A percentile compares a stretch with the other conserved stretches of the same genome.
Evolutionary conservation across 1,140 invertebrate species (phyloP).

Genomic region (Ruditapes philippinarum): DNA sequence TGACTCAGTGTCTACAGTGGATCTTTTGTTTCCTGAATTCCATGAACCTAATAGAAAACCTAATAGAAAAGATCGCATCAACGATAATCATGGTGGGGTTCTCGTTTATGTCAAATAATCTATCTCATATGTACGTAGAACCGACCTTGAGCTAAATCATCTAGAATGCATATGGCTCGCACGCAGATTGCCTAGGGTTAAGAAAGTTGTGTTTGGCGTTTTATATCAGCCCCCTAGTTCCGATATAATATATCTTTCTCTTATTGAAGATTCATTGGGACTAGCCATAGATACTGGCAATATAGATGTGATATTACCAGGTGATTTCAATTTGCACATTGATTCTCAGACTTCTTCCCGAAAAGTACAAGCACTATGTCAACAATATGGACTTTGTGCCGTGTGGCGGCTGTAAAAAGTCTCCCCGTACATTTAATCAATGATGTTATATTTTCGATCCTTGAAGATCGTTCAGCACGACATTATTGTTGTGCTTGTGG

Average conservation of each 20-base stretch:
- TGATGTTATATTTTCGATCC: too few species aligned
- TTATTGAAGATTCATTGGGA: not conserved
- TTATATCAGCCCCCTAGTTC: not conserved
- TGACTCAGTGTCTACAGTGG: not conserved
- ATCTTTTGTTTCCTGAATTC: not conserved
- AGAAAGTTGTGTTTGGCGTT: not conserved
- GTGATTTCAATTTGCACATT: not conserved
- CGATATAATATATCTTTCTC: not conserved
- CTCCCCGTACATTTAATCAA: too few species aligned
- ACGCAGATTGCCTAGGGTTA: not conserved
- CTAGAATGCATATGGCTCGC: not conserved
- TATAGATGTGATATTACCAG: not conserved
- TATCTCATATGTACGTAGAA: not conserved
- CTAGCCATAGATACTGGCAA: not conserved
- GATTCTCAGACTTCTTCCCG: not conserved
- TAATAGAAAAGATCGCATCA: not conserved
- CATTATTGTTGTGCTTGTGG: too few species aligned
- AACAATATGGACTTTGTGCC: not conserved
- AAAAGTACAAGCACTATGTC: slow-evolving; percentile 6
- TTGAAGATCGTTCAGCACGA: too few species aligned
- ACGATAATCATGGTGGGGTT: not conserved
- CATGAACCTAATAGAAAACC: slow-evolving; percentile 7
- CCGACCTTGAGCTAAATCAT: not conserved
- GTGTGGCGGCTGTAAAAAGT: too few species aligned
- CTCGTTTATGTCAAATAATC: not conserved